A percentile compares a stretch with the other conserved stretches of the same genome.
Evolutionary conservation across 2,797 vertebrate genomes (phyloP).

Genomic region (Gymnopithys bicolor): DNA sequence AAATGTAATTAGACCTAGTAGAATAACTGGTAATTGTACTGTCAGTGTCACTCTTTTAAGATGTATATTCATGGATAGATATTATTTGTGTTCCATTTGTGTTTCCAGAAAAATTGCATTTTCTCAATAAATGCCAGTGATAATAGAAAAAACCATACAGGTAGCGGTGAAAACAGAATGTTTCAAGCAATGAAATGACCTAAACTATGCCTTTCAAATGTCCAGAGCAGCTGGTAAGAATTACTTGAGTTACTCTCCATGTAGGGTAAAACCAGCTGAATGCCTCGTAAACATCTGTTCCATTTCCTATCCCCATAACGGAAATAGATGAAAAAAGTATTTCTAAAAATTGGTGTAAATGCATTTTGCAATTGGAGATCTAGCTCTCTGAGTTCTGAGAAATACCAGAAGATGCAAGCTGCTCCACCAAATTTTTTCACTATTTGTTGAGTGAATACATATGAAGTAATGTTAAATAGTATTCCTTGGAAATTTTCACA

Average conservation of each 20-base stretch:
- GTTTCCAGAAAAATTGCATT: background rate
- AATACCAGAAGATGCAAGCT: background rate
- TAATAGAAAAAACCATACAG: background rate
- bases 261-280: background rate
- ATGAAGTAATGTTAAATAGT: background rate
- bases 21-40: background rate
- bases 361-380: background rate
- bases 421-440: background rate
- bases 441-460: background rate
- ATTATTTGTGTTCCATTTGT: background rate
- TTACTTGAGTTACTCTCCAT: background rate
- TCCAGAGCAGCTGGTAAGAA: background rate
- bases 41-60: background rate
- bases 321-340: background rate
- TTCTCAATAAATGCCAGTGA: background rate
- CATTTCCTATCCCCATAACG: fast-evolving
- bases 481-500: constrained; percentile 7
- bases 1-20: background rate
- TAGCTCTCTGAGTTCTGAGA: background rate
- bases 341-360: background rate
- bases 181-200: background rate
- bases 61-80: background rate
- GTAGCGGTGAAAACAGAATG: background rate
- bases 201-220: background rate
- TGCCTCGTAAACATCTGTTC: background rate